Conservation (phyloP, 2,888 invertebrate genomes). For the Epirrhoe alternata region DNA sequence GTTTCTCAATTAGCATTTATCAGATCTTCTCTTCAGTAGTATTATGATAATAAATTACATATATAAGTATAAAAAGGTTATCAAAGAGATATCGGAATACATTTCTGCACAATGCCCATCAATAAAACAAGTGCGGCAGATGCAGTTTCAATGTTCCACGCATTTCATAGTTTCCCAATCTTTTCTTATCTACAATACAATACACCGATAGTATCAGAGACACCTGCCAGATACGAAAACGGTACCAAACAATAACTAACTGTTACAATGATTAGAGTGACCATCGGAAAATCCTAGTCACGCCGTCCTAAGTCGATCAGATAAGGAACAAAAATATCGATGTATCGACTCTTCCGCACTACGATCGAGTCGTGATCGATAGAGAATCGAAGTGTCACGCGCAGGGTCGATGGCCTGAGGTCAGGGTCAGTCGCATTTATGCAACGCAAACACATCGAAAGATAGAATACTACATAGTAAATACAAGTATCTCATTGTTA, state of each 20-base stretch:
- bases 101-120: too few relatives aligned
- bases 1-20: too few relatives aligned
- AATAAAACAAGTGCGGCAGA: neutral
- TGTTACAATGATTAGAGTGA: constrained; percentile 74
- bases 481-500: constrained; percentile 69
- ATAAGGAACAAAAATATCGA: constrained; percentile 76
- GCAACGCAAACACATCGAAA: constrained; percentile 65
- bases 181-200: neutral
- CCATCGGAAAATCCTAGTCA: constrained; percentile 67
- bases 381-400: constrained; percentile 84
- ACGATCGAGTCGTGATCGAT: constrained; percentile 82
- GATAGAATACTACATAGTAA: constrained; percentile 75
- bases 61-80: too few relatives aligned
- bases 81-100: too few relatives aligned
- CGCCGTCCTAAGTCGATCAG: constrained; percentile 70
- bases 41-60: too few relatives aligned
- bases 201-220: constrained; percentile 46
- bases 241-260: constrained; percentile 71
- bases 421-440: constrained; percentile 81
- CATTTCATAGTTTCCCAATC: neutral
- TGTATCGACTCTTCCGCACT: constrained; percentile 70
- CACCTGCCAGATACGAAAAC: constrained; percentile 75
- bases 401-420: constrained; percentile 77
- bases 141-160: neutral
- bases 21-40: too few relatives aligned